A percentile compares a stretch with the other conserved stretches of the same genome.
These are phyloP conservation scores for Steatocranus sp. DNA, from an alignment of 2,797 vertebrate genomes.

Conservation along the genomic window DNA sequence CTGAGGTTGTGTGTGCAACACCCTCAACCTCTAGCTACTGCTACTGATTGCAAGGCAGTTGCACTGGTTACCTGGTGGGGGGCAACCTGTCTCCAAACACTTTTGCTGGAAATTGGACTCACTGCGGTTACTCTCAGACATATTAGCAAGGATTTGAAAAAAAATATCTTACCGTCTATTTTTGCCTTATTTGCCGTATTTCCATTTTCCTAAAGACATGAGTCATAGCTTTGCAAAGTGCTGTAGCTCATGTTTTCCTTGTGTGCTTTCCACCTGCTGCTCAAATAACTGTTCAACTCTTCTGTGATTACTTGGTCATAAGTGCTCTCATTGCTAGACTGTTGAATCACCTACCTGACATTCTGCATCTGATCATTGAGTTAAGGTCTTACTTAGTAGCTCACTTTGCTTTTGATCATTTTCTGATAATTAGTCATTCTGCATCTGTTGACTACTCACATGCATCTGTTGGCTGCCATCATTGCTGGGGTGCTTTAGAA, in stretches of 20 bases:
- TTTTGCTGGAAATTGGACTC: background rate
- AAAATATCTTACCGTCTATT: background rate
- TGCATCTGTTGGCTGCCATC: constrained; percentile 20
- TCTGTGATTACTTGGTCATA: background rate
- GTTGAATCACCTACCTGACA: background rate
- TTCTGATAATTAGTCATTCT: background rate
- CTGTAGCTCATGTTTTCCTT: background rate
- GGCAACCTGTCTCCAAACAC: background rate
- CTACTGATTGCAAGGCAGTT: background rate
- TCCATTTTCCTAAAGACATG: background rate
- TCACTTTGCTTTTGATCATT: background rate
- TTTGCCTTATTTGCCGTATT: background rate
- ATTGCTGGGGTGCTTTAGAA: background rate
- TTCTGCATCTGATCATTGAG: background rate
- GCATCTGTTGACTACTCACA: constrained; percentile 9
- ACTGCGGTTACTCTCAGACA: background rate
- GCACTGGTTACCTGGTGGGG: background rate
- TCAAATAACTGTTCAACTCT: background rate
- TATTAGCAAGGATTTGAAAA: background rate
- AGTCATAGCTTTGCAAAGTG: background rate
- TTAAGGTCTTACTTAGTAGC: background rate
- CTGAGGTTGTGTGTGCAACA: background rate
- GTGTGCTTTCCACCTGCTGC: background rate
- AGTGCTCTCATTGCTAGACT: background rate
- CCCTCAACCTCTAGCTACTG: background rate